phyloP scores from a whole-genome alignment of 2,113 vertebrate genomes.

The human region GRCh38 chr1:53800001-53800500 shows the following conservation, averaged over 20 bases:
- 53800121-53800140: neutral
- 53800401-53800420: too few relatives aligned
- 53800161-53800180: neutral
- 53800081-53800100: neutral
- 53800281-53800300: neutral
- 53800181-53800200: neutral
- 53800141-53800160: neutral
- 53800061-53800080: neutral
- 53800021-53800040: neutral
- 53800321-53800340: neutral
- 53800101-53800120: neutral
- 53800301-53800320: neutral
- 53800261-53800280: neutral
- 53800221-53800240: neutral
- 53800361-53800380: too few relatives aligned
- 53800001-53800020: neutral
- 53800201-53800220: conserved; percentile 17
- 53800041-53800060: neutral
- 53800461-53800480: too few relatives aligned
- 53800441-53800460: too few relatives aligned
- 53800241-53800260: neutral
- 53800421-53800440: too few relatives aligned
- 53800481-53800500: too few relatives aligned
- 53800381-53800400: too few relatives aligned
- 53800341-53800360: neutral